Percentiles rank a stretch among this genome's conserved stretches.
Conservation (phyloP, 2,888 invertebrate genomes). For the Caenorhabditis wallacei region DNA sequence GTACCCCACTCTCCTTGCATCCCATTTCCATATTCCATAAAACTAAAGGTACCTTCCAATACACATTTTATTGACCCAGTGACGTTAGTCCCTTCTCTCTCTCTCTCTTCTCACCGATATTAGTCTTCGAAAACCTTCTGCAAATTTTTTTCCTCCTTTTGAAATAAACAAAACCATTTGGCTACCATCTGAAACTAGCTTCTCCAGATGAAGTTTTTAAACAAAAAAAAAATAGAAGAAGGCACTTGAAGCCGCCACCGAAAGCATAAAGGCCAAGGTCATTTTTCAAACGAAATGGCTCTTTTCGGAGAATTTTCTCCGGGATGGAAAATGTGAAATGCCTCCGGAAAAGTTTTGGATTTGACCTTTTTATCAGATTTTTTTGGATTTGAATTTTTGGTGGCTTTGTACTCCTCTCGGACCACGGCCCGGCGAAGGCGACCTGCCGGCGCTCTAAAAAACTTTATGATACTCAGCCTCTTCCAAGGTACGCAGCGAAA, state of each 20-base stretch:
- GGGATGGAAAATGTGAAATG: too few relatives aligned
- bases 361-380: constrained; percentile 25
- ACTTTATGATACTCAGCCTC: too few relatives aligned
- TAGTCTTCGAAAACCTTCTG: neutral
- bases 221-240: constrained; percentile 8
- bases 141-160: neutral
- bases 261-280: constrained; percentile 31
- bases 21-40: constrained; percentile 45
- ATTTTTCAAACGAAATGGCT: constrained; percentile 42
- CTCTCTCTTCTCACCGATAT: neutral
- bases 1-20: neutral
- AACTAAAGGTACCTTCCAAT: constrained; percentile 30
- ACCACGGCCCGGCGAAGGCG: too few relatives aligned
- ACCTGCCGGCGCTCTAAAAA: too few relatives aligned
- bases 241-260: neutral
- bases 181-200: neutral
- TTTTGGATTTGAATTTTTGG: too few relatives aligned
- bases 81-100: constrained; percentile 2
- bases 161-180: constrained; percentile 25
- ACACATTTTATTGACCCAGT: constrained; percentile 19
- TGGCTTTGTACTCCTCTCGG: too few relatives aligned
- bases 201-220: constrained; percentile 33
- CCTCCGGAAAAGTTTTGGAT: constrained; percentile 1
- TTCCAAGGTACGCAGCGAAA: too few relatives aligned
- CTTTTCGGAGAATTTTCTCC: too few relatives aligned